Base-by-base conservation (phyloP, 2,797 vertebrate genomes). In the Catharus ustulatus region DNA sequence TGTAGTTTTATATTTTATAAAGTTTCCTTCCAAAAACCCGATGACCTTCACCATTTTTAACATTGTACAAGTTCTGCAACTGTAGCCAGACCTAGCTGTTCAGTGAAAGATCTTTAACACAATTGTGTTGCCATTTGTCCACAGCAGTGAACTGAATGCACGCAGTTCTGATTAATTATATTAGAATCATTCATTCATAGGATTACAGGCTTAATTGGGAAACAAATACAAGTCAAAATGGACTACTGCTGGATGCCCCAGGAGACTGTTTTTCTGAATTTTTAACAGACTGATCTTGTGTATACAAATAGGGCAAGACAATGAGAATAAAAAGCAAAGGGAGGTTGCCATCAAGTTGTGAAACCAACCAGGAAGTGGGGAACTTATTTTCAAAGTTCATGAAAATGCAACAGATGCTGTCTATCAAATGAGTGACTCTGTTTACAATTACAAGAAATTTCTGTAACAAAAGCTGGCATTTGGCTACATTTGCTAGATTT, bases 401-500 rank as follows among this genome's bases (percentile, higher is more conserved):
- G 84, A 87, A 93, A 93, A 94, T 75, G n/a, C 71, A 94, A 73
- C 90, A 95, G 72, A 94, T 94, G 84, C 73, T 89, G 84, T 78
- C 86, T 84, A 90, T 96, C 95, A 93, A 87, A 88, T 2, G 6
- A 92, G 78, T 45, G 57, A 77, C 45, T 94, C 76, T 95, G 87
- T 89, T 93, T 93, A 94, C 73, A 81, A 73, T 91, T 86, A 90
- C 45, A 89, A 90, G 42, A 86, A 92, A 90, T n/a, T 42, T 62
- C 86, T 89, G 89, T 76, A 89, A 90, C 84, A 92, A 96, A 97
- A 94, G 54, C 42, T 89, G 92, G 84, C 86, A 95, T 87, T 90
- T 92, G 55, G 74, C 68, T 95, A 75, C 40, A 84, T 87, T 89
- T 92, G 32, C 58, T 71, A 58, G 48, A 91, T 93, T 88, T 89